Evolutionary conservation across 2,888 invertebrate genomes (phyloP), one percentile per base, ranked within the genome.

Genomic region (Pseudeuparius sepicola): DNA sequence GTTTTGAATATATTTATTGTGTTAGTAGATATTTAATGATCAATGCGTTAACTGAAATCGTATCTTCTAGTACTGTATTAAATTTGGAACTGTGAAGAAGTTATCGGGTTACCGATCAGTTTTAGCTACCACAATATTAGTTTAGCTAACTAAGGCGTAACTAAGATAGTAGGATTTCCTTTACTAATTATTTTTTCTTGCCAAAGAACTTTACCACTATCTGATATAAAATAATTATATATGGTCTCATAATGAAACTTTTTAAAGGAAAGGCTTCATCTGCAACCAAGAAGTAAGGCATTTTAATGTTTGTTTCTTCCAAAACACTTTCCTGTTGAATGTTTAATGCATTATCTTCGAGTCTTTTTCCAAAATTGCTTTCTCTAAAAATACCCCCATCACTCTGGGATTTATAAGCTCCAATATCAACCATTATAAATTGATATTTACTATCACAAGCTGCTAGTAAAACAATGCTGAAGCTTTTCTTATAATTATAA

Each of bases 401-500:
- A 46, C 51, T 52, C 39, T 50, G 47, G 26, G 44, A 43, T 4
- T 52, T 53, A 41, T 49, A 48, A 27, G 44, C 42, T 14, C 58
- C 55, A 34, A 53, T 49, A 41, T 54, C 50, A n/a, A 50, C 46
- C 20, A 47, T 38, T 20, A 47, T 43, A 48, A 59, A 58, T 24
- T 36, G 39, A 41, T 54, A 55, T 9, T 50, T 43, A 3, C 46
- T 46, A 38, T 53, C 51, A 36, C 53, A 52, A 25, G 48, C 28
- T 23, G 50, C 54, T 31, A 56, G 41, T 48, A 31, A 53, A 41
- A 44, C 53, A 18, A 58, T 46, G 42, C 54, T 55, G 32, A 39
- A 48, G 26, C 28, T 42, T 31, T 47, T 42, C 49, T 58, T 54
- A 41, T 55, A 55, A 43, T 56, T 57, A 36, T 41, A 52, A 40